phyloP scores from a whole-genome alignment of 2,797 vertebrate species.

The Acrossocheilus wenchowensis region DNA sequence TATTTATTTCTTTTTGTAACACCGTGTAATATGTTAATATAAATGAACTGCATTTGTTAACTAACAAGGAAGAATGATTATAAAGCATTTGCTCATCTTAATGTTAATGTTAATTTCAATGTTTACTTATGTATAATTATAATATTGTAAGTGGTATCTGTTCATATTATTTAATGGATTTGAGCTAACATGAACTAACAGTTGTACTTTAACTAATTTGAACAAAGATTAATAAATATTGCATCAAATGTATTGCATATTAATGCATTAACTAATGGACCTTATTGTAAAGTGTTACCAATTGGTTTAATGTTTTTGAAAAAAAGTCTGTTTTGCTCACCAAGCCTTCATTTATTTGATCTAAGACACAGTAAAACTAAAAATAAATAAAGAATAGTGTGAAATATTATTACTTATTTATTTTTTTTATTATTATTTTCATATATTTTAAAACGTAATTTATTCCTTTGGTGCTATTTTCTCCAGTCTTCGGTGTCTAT shows the following conservation, averaged over 20 bases:
- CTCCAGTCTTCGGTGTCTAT: background rate
- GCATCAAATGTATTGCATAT: too few species aligned
- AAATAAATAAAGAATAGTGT: background rate
- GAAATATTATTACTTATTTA: background rate
- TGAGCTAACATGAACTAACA: too few species aligned
- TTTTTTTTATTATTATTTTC: background rate
- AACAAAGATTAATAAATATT: too few species aligned
- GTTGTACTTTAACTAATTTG: too few species aligned
- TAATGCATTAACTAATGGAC: too few species aligned
- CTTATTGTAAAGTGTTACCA: too few species aligned
- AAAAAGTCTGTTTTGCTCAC: background rate
- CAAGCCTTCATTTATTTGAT: background rate
- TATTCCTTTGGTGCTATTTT: background rate
- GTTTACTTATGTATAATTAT: background rate
- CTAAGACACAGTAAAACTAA: background rate
- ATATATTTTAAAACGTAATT: background rate
- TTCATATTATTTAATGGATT: too few species aligned
- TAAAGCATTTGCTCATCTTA: background rate
- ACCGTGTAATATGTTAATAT: background rate
- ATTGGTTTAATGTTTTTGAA: background rate
- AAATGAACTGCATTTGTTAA: background rate
- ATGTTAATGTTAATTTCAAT: background rate
- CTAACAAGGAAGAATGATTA: background rate
- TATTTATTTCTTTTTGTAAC: background rate
- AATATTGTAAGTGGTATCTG: too few species aligned